Percentiles rank a stretch among this genome's conserved stretches.
These are phyloP conservation scores for Mola mola DNA, from an alignment of 2,113 vertebrate species.

Conservation along the genomic window DNA sequence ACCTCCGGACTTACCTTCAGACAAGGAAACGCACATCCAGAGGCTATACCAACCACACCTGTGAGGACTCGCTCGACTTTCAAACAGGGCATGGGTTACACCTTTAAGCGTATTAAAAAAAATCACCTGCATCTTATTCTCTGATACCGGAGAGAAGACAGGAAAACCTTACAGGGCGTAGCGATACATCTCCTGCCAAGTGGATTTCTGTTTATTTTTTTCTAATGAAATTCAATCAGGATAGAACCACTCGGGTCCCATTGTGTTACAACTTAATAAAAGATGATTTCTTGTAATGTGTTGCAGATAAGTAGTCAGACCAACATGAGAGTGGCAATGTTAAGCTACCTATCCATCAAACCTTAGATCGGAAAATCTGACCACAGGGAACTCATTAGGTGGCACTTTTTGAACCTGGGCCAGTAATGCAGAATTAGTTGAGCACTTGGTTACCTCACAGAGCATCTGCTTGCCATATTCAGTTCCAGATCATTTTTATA, in stretches of 20 bases:
- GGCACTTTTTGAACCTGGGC: constrained; percentile 9
- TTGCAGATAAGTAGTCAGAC: too few relatives aligned
- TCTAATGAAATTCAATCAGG: constrained; percentile 1
- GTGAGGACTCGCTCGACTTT: background rate
- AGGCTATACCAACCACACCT: constrained; percentile 7
- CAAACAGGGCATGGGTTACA: background rate
- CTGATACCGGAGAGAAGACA: background rate
- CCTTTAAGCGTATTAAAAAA: background rate
- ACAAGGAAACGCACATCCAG: constrained; percentile 16
- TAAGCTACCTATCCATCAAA: background rate
- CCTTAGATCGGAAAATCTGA: constrained; percentile 1
- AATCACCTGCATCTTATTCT: background rate
- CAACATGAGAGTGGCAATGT: background rate
- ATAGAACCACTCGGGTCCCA: background rate
- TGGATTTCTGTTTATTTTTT: background rate
- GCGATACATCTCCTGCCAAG: background rate
- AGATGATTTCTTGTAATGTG: too few relatives aligned
- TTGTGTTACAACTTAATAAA: background rate
- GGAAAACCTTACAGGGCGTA: background rate
- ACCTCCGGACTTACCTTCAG: constrained; percentile 20
- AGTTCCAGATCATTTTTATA: background rate
- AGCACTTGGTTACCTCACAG: constrained; percentile 31
- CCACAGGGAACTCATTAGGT: constrained; percentile 25
- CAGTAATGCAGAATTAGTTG: constrained; percentile 18
- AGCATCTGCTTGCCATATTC: constrained; percentile 7